Evolutionary conservation across 1,140 invertebrate species (phyloP), one percentile per base, ranked within the genome.

Genomic region (Agrypnia vestita): DNA sequence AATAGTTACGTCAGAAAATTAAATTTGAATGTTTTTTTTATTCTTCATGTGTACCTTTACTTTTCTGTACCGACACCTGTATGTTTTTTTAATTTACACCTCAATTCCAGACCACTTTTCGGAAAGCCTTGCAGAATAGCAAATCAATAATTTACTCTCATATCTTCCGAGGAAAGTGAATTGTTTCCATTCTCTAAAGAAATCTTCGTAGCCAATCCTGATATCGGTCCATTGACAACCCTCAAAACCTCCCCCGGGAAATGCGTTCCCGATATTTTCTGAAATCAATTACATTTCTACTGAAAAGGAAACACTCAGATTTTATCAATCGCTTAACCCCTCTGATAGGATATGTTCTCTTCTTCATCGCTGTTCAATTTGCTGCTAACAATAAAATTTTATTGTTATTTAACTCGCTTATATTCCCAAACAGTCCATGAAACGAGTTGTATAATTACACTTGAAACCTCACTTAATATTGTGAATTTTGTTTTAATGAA

Each of bases 191-290:
- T 59, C 55, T 59, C 55, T 21, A 0, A 13, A 12, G 35, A 25
- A 64, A 64, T 25, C 35, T 19, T 64, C 61, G 21, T 1, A 64
- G 19, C 61, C 35, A n/a, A 19, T 62, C 61, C 25, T 64, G 19
- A 21, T n/a, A 43, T 64, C 61, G 61, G 35, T 64, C 61, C 35
- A 35, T 64, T 64, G 61, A 64, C 61, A 64, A 64, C 35, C 61
- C 61, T 35, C 49, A 13, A 64, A 43, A 15, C 61, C 25, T 19
- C 61, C 61, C 61, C 11, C 10, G 61, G 21, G 61, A 64, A 7
- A 12, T 64, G 25, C 35, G 11, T 12, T 64, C 61, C 61, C 35
- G 61, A 17, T 64, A 64, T 64, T 64, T 35, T 64, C 61, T 13
- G 61, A 64, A 64, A 64, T 64, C 61, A 64, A 64, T 64, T 64